Base-by-base conservation (phyloP, 2,888 invertebrate genomes). In the Empis stercorea region DNA sequence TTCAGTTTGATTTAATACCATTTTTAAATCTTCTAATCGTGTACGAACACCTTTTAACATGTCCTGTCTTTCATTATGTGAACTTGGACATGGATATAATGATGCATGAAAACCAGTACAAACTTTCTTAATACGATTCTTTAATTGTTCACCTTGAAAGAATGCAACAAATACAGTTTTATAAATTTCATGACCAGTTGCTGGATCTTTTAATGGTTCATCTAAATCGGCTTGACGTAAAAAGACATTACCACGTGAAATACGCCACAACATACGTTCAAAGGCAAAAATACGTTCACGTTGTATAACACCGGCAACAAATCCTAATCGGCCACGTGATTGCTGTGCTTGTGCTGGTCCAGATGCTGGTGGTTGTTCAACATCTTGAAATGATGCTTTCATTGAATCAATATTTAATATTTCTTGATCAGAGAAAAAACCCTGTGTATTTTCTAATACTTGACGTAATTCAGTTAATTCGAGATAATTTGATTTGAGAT, bases 381-480 rank as follows among this genome's bases (percentile, higher is more conserved):
- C 58, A 16, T 65, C 65, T 41, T 60, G 60, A 7, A 49, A 52
- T 55, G 74, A 78, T 57, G 76, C 76, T 56, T 80, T 78, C 53
- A 55, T 56, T 6, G 66, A 61, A 45, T 68, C 68, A 48, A 66
- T 54, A 50, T 66, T 66, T 14, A 67, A 57, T 6, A 66, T 65
- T 48, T 66, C 68, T 54, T 69, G 70, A 41, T 69, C 67, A 16
- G 68, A 66, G 53, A 70, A 68, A 53, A 69, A 70, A 32, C 64
- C 62, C 54, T 94, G 91, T 0, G 96, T 94, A 69, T 93, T 95
- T 67, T 89, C 87, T 49, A 97, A 74, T 34, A 97, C 94, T 65
- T 95, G 91, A 54, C 79, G 84, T 59, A 97, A 70, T 70, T 97
- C 96, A 1, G 89, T 91, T 58, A 97, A 73, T 67, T 96, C 96